A percentile compares a stretch with the other conserved stretches of the same genome.
Conservation (phyloP, 2,797 vertebrate species). For the Thaleichthys pacificus region DNA sequence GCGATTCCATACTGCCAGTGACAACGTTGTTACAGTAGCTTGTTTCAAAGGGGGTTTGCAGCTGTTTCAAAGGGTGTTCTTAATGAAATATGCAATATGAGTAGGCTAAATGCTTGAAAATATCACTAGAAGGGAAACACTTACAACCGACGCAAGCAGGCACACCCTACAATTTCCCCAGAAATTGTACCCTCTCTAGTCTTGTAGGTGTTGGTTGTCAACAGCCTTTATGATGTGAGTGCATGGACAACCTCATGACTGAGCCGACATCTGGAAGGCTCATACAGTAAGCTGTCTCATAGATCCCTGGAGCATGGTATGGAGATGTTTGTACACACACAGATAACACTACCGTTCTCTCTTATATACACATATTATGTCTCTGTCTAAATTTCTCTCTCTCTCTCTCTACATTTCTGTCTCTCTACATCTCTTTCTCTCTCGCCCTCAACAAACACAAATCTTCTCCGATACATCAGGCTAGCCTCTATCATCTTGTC, state of each 20-base stretch:
- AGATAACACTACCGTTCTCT: background rate
- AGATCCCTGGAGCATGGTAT: constrained; percentile 14
- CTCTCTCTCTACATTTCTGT: background rate
- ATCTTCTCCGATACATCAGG: background rate
- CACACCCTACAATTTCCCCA: no score
- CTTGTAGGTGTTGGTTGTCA: background rate
- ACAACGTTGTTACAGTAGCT: no score
- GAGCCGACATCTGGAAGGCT: constrained; percentile 20
- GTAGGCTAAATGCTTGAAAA: no score
- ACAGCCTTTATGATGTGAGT: background rate
- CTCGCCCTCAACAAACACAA: no score
- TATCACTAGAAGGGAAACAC: no score
- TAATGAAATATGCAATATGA: no score
- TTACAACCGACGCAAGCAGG: no score
- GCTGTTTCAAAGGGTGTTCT: no score
- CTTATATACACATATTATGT: constrained; percentile 21
- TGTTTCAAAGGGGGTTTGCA: no score
- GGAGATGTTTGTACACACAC: constrained; percentile 22
- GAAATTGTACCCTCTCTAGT: no score
- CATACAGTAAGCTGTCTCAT: constrained; percentile 1
- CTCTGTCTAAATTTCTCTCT: background rate
- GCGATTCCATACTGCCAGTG: no score
- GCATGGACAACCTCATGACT: constrained; percentile 20
- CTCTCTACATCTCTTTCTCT: background rate
- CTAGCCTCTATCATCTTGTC: background rate